Base-by-base conservation (phyloP, 2,888 invertebrate species). In the Lepas anatifera region DNA sequence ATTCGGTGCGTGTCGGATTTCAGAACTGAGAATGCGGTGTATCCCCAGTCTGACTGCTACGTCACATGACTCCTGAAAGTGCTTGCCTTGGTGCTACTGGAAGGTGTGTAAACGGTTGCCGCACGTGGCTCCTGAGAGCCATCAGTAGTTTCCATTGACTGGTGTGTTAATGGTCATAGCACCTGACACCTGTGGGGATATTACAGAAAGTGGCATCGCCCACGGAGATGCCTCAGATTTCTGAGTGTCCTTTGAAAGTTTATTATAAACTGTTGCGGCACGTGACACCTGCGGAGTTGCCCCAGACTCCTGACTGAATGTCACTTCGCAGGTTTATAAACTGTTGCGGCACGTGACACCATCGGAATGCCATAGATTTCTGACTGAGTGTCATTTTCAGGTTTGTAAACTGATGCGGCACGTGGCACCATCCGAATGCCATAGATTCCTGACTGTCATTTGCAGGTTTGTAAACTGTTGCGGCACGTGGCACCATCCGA, bases 271-370 rank as follows among this genome's bases (percentile, higher is more conserved):
- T 69, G n/a, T 37, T 71, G 39, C 29, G 69, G 13, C 63, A 35
- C 35, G 63, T 63, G 37, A 94, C 97, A 66, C 86, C n/a, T n/a
- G n/a, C n/a, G n/a, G n/a, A n/a, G n/a, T 89, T n/a, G n/a, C n/a
- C n/a, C n/a, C n/a, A n/a, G n/a, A n/a, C n/a, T n/a, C n/a, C n/a
- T 91, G 76, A 92, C 94, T 16, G 16, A 10, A 8, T 27, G 39
- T 2, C 29, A 2, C 18, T n/a, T 70, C 25, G n/a, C 75, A 94
- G 93, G 92, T 95, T 75, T 97, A 96, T 83, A 97, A 97, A 27
- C 46, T 71, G 35, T 48, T 69, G 39, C 32, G 71, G 13, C 22
- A 35, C 16, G 63, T 63, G 37, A 7, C 37, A 16, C n/a, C 91
- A 76, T 92, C 94, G 43, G 97, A 98, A 81, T n/a, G n/a, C n/a